Evolutionary conservation across 1,140 invertebrate species (phyloP).

Genomic region (Holcopasites calliopsidis): DNA sequence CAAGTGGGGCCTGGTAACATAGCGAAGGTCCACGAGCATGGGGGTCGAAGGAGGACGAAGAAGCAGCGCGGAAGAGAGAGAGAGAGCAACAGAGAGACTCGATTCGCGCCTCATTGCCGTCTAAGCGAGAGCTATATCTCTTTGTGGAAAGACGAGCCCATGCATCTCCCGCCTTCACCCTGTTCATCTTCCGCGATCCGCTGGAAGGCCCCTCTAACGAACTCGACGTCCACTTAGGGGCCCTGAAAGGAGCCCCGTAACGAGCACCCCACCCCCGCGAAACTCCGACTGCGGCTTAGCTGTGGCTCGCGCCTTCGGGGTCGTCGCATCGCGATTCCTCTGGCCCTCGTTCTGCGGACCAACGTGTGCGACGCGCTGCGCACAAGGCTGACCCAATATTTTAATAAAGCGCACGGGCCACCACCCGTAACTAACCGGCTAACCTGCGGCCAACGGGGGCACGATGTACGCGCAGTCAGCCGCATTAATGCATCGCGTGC

Average conservation of each 20-base stretch:
- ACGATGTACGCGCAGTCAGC: conserved; percentile 78
- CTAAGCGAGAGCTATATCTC: conserved; percentile 68
- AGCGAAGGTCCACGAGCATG: conserved; percentile 6
- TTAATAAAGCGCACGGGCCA: conserved; percentile 72
- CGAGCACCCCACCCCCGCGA: conserved; percentile 62
- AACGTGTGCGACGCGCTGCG: neutral
- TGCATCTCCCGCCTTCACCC: conserved; percentile 65
- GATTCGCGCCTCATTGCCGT: conserved; percentile 66
- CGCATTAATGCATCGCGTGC: conserved; percentile 75
- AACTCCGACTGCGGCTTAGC: conserved; percentile 45
- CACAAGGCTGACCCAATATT: conserved; percentile 73
- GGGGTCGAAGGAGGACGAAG: neutral
- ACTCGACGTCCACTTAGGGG: conserved; percentile 71
- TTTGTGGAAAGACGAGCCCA: conserved; percentile 69
- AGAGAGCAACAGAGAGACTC: conserved; percentile 48
- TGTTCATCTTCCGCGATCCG: conserved; percentile 68
- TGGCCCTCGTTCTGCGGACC: neutral
- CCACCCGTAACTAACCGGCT: conserved; percentile 68
- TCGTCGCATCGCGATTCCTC: neutral
- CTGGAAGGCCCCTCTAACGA: conserved; percentile 69
- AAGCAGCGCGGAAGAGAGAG: conserved; percentile 19
- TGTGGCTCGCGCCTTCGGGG: conserved; percentile 38
- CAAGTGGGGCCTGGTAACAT: conserved; percentile 47
- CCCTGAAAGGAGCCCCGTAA: conserved; percentile 67
- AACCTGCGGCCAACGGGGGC: conserved; percentile 56